Conservation (phyloP, 2,888 invertebrate genomes). For the Hypomecis atomaria region DNA sequence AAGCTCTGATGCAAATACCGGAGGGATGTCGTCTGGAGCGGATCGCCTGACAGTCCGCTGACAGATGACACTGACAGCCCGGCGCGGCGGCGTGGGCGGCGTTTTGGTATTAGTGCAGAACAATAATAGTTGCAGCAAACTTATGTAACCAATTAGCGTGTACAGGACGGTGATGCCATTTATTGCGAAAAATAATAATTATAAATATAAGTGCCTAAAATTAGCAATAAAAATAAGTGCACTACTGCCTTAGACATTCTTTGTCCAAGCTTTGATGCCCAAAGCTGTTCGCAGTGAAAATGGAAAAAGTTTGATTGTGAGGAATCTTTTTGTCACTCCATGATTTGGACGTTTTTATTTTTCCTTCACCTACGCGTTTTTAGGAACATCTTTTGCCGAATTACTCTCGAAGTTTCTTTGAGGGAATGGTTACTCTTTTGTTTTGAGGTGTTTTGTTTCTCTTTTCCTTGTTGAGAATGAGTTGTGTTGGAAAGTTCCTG, state of each 20-base stretch:
- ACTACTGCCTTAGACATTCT: conserved; percentile 27
- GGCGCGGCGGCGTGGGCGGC: too few relatives aligned
- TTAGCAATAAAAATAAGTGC: neutral
- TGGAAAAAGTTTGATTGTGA: conserved; percentile 81
- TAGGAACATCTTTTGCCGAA: conserved; percentile 43
- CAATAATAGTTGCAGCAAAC: too few relatives aligned
- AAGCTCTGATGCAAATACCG: too few relatives aligned
- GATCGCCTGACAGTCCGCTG: too few relatives aligned
- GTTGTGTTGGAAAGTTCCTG: conserved; percentile 16
- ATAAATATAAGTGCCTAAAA: too few relatives aligned
- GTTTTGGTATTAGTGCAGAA: too few relatives aligned
- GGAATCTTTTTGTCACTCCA: conserved; percentile 71
- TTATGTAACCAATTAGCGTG: too few relatives aligned
- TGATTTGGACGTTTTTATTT: conserved; percentile 72
- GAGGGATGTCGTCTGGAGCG: too few relatives aligned
- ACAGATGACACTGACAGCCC: too few relatives aligned
- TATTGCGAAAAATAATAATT: too few relatives aligned
- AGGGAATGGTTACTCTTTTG: conserved; percentile 28
- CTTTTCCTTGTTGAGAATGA: conserved; percentile 29
- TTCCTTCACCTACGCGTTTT: conserved; percentile 44
- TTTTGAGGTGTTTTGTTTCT: conserved; percentile 36
- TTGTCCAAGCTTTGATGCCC: conserved; percentile 49
- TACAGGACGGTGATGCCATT: too few relatives aligned
- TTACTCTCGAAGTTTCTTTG: conserved; percentile 38
- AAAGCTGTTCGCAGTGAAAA: conserved; percentile 68